Base-by-base conservation (phyloP, 2,888 invertebrate genomes). In the Altica lythri region DNA sequence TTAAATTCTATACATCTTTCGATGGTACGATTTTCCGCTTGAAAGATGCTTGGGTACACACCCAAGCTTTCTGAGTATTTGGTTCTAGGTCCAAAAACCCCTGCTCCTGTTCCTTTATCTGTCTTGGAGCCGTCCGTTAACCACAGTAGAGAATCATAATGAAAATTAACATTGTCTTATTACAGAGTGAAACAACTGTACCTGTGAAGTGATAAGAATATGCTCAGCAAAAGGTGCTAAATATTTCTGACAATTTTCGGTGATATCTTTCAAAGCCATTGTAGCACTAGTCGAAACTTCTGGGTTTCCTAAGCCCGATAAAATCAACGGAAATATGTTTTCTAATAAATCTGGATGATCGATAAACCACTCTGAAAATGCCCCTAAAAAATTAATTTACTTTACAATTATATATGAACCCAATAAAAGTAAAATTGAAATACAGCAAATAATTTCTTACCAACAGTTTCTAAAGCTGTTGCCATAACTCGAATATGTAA, bases 361-460 rank as follows among this genome's bases (percentile, higher is more conserved):
- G 58, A 83, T 83, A 51, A 95, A 81, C 95, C 95, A 95, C 64
- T 89, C 86, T 13, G 93, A 89, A 78, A 92, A 95, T 0, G 89
- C 84, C 40, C 92, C 88, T 82, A 75, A 60, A 63, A 53, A 37
- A 40, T 35, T 2, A 32, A 25, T 12, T 5, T 4, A 48, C n/a
- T 22, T 18, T 38, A n/a, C 13, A n/a, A 22, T 9, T 8, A 51
- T 17, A 43, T 10, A 22, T 38, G 5, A 17, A 6, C 8, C 13
- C 12, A 8, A 35, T 12, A 22, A 22, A 22, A 5, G 4, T 22
- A 22, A 5, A 22, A 22, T 22, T 22, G 4, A 5, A 22, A 22
- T 22, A 22, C 22, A 22, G 4, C 8, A 5, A 4, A 9, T 9
- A 18, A 19, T 16, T 29, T 35, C 60, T 60, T 64, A 84, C 88